A percentile compares a stretch with the other conserved stretches of the same genome.
Evolutionary conservation across 2,113 vertebrate species (phyloP).

Genomic region (Erythrocercus mccallii): DNA sequence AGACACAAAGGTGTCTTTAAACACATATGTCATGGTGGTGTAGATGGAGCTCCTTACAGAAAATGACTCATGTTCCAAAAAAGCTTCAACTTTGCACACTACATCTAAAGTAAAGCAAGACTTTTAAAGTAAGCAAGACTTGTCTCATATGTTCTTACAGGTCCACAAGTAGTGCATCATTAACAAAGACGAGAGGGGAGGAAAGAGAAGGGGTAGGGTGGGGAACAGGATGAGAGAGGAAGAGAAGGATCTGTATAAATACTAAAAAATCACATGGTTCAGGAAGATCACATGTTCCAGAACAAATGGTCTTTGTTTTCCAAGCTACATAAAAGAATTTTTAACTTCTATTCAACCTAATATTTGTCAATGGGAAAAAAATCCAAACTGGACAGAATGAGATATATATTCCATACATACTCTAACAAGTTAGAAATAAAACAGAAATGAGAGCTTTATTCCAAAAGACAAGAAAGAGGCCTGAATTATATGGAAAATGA

Average conservation of each 20-base stretch:
- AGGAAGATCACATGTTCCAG: neutral
- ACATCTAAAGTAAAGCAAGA: neutral
- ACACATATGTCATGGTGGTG: neutral
- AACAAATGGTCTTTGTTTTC: neutral
- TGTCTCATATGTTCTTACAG: neutral
- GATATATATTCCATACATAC: neutral
- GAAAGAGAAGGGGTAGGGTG: neutral
- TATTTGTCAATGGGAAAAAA: rapidly evolving
- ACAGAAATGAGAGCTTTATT: neutral
- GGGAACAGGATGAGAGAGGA: neutral
- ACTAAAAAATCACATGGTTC: neutral
- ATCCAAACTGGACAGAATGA: neutral
- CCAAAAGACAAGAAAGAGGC: neutral
- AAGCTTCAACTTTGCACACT: neutral
- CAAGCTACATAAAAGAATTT: neutral
- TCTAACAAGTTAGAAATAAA: neutral
- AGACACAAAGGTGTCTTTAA: neutral
- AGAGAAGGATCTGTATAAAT: neutral
- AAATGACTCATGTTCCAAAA: neutral
- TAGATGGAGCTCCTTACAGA: neutral
- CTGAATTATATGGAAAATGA: neutral
- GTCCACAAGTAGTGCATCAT: neutral
- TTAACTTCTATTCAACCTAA: neutral
- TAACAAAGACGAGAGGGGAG: neutral
- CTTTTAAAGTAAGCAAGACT: neutral